phyloP scores from a whole-genome alignment of 2,888 invertebrate species.

The Folsomia candida region DNA sequence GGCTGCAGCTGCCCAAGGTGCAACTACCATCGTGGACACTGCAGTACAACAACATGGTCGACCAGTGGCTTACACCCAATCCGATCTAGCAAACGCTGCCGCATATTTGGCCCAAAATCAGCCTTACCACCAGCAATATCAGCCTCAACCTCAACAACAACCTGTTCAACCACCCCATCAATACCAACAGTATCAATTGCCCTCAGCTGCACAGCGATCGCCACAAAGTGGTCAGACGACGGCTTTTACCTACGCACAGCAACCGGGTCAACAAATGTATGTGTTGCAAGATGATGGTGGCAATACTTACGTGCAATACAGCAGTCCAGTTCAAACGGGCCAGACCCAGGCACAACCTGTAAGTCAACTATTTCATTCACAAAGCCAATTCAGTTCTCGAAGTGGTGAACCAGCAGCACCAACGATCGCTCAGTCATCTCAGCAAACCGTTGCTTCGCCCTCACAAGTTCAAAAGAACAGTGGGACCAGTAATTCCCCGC shows the following conservation, averaged over 20 bases:
- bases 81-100: not conserved
- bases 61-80: not conserved
- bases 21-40: slow-evolving; percentile 32
- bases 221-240: slow-evolving; percentile 33
- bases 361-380: slow-evolving; percentile 21
- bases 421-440: slow-evolving; percentile 27
- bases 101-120: not conserved
- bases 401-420: slow-evolving; percentile 38
- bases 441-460: slow-evolving; percentile 25
- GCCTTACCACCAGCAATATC: not conserved
- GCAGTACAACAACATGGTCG: not conserved
- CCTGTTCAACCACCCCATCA: slow-evolving; percentile 3
- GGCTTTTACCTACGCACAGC: slow-evolving; percentile 23
- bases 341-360: slow-evolving; percentile 31
- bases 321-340: slow-evolving; percentile 16
- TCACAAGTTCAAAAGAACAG: slow-evolving; percentile 13
- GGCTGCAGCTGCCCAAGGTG: slow-evolving; percentile 36
- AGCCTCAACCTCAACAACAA: not conserved
- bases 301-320: slow-evolving; percentile 37
- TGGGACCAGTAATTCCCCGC: slow-evolving; percentile 8
- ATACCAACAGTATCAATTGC: slow-evolving; percentile 6
- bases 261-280: slow-evolving; percentile 45
- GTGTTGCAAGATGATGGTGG: slow-evolving; percentile 48
- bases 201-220: slow-evolving; percentile 16
- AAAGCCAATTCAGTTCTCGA: slow-evolving; percentile 41